Evolutionary conservation across 2,797 vertebrate species (phyloP).

Genomic region (Emydoidea blandingii): DNA sequence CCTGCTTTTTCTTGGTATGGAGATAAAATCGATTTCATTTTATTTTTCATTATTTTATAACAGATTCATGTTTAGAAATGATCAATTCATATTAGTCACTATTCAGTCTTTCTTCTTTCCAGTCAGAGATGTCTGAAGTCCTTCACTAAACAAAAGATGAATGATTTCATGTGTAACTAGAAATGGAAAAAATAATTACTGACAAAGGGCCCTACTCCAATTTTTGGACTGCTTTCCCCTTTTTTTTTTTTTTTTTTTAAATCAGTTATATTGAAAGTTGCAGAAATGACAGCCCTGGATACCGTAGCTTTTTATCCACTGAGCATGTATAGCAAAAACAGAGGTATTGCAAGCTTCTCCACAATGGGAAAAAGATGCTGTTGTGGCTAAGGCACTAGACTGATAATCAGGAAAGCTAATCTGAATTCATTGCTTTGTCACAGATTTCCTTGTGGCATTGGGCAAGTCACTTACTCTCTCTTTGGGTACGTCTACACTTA

Average conservation of each 20-base stretch:
- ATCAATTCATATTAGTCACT: slow-evolving; percentile 60
- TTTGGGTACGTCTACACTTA: no score
- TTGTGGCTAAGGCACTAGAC: background rate
- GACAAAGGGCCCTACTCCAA: slow-evolving; percentile 24
- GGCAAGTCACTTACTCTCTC: background rate
- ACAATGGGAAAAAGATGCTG: background rate
- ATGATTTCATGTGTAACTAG: slow-evolving; percentile 14
- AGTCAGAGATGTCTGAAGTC: slow-evolving; percentile 59
- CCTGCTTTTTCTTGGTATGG: slow-evolving; percentile 40
- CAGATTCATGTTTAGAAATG: slow-evolving; percentile 70
- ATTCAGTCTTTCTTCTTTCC: slow-evolving; percentile 60
- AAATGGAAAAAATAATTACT: slow-evolving; percentile 59
- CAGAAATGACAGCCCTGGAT: slow-evolving; percentile 1
- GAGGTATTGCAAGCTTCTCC: background rate
- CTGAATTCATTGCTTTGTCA: background rate
- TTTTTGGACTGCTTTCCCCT: slow-evolving; percentile 6
- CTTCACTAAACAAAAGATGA: slow-evolving; percentile 72
- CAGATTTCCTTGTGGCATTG: background rate
- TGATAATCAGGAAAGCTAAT: background rate
- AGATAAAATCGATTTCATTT: slow-evolving; percentile 55
- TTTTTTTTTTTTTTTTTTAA: slow-evolving; percentile 30
- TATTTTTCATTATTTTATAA: slow-evolving; percentile 56
- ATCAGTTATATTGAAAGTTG: slow-evolving; percentile 45
- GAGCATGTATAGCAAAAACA: background rate
- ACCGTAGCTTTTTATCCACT: background rate